Conservation (phyloP, 2,888 invertebrate species). For the Dugesia japonica region DNA sequence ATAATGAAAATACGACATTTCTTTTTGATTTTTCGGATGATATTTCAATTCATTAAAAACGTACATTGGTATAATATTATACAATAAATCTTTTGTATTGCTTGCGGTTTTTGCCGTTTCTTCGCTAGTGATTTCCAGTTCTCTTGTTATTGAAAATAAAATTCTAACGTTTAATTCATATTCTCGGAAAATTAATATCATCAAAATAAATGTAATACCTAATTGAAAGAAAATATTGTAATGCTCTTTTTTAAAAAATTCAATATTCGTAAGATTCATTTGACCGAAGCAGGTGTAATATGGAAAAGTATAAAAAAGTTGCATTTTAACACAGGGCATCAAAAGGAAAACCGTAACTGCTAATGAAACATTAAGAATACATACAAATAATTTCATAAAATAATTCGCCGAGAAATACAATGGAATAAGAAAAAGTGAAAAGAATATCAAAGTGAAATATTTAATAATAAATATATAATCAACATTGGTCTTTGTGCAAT, state of each 20-base stretch:
- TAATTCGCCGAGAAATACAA: background rate
- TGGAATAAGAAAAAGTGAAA: background rate
- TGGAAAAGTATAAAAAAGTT: background rate
- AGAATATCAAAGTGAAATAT: background rate
- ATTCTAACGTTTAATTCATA: background rate
- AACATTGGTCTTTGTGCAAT: background rate
- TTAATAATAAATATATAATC: background rate
- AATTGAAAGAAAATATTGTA: background rate
- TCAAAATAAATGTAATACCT: background rate
- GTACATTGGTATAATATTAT: slow-evolving; percentile 30
- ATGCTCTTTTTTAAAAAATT: background rate
- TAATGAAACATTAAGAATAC: background rate
- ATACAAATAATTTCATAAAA: background rate
- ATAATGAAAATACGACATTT: slow-evolving; percentile 11
- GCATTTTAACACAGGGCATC: background rate
- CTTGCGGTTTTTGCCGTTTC: background rate
- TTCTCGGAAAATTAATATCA: background rate
- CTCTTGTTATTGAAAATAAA: background rate
- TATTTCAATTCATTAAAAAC: slow-evolving; percentile 23
- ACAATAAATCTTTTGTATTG: background rate
- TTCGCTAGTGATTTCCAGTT: background rate
- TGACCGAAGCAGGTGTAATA: background rate
- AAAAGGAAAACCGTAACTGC: background rate
- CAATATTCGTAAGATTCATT: background rate
- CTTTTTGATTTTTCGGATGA: background rate